phyloP scores from a whole-genome alignment of 2,797 vertebrate genomes.

The Tenualosa thibaudeaui region DNA sequence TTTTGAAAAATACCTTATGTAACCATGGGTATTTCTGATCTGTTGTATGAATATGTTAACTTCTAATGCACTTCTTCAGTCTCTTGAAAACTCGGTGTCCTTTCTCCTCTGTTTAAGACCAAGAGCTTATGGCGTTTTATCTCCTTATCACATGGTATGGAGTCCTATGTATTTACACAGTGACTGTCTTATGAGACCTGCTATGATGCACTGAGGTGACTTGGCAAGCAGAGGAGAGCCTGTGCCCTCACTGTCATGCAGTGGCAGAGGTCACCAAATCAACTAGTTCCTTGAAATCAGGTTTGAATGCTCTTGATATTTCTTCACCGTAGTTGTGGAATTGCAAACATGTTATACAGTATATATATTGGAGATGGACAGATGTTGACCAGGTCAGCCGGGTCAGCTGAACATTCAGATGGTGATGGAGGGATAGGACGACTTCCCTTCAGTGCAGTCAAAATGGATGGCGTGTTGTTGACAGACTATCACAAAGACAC shows the following conservation, averaged over 20 bases:
- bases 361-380: background rate
- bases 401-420: background rate
- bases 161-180: background rate
- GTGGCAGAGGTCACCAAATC: background rate
- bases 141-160: background rate
- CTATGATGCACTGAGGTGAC: background rate
- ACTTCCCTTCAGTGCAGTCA: background rate
- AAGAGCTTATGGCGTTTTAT: background rate
- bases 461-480: slow-evolving; percentile 10
- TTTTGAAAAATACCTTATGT: background rate
- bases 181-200: background rate
- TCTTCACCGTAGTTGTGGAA: background rate
- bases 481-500: background rate
- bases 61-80: slow-evolving; percentile 17
- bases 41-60: background rate
- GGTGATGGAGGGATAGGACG: background rate
- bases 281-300: slow-evolving; percentile 1
- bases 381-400: background rate
- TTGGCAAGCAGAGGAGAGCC: background rate
- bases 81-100: background rate
- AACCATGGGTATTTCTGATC: slow-evolving; percentile 2
- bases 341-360: background rate
- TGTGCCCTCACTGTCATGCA: background rate
- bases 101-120: background rate
- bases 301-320: background rate